phyloP scores from a whole-genome alignment of 1,140 invertebrate species.

The Drosophila sproati region DNA sequence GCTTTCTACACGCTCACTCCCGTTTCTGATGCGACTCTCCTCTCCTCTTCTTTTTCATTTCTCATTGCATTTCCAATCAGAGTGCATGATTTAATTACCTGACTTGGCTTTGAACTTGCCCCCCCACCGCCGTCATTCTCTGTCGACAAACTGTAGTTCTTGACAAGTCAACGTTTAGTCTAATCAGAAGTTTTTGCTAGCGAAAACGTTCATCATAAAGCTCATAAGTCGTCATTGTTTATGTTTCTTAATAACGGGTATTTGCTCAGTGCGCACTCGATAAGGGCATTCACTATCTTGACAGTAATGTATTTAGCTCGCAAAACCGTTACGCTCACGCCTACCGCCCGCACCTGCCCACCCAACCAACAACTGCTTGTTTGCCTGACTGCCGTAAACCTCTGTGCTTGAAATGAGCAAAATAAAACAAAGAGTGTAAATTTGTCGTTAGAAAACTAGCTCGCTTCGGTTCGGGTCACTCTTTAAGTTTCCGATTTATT shows the following conservation, averaged over 20 bases:
- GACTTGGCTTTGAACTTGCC: slow-evolving; percentile 28
- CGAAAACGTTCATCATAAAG: slow-evolving; percentile 46
- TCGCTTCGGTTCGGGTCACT: no score
- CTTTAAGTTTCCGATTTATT: no score
- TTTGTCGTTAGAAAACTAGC: no score
- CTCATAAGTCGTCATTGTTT: slow-evolving; percentile 60
- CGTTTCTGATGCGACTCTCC: slow-evolving; percentile 10
- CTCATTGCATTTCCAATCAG: slow-evolving; percentile 22
- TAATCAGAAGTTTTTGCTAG: slow-evolving; percentile 31
- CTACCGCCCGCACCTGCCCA: neutral
- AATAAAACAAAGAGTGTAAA: neutral
- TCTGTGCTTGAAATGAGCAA: neutral
- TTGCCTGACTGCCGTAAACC: neutral
- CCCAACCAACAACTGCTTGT: neutral
- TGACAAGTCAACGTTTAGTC: slow-evolving; percentile 14
- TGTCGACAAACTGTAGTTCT: slow-evolving; percentile 5
- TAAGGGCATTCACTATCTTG: slow-evolving; percentile 66
- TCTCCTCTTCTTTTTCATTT: neutral
- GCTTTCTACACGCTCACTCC: slow-evolving; percentile 47
- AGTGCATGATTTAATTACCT: slow-evolving; percentile 36
- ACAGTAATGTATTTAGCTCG: slow-evolving; percentile 44
- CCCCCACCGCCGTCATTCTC: neutral
- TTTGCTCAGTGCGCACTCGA: slow-evolving; percentile 49
- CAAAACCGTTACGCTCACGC: neutral
- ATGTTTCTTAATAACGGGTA: slow-evolving; percentile 69